These are phyloP conservation scores for Spisula subtruncata DNA, from an alignment of 2,888 invertebrate species.

Conservation along the genomic window DNA sequence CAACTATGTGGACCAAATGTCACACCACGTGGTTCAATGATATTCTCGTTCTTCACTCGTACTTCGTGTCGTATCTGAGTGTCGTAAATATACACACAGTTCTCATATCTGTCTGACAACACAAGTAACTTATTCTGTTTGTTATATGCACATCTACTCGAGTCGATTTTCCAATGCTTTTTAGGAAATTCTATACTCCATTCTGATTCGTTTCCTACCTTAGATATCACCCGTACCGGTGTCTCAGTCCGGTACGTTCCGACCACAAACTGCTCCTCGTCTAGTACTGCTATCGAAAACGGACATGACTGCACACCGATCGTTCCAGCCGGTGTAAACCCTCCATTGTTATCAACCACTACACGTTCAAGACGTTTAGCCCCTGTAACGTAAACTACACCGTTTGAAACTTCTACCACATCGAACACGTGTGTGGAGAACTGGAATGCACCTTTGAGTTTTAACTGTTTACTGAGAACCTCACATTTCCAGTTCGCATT, in stretches of 20 bases:
- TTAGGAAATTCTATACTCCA: conserved; percentile 29
- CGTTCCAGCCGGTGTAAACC: neutral
- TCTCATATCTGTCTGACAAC: conserved; percentile 16
- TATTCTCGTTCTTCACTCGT: conserved; percentile 31
- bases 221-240: conserved; percentile 22
- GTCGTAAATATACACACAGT: conserved; percentile 42
- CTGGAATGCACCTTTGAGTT: neutral
- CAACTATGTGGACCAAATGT: conserved; percentile 39
- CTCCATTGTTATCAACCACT: neutral
- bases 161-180: conserved; percentile 36
- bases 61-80: conserved; percentile 9
- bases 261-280: conserved; percentile 6
- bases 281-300: conserved; percentile 28
- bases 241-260: conserved; percentile 22
- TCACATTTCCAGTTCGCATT: conserved; percentile 34
- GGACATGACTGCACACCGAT: conserved; percentile 1
- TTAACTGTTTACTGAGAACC: neutral
- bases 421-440: conserved; percentile 26
- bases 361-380: conserved; percentile 34
- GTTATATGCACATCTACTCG: conserved; percentile 37
- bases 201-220: conserved; percentile 21
- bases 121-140: conserved; percentile 6
- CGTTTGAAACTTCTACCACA: conserved; percentile 2
- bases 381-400: conserved; percentile 14
- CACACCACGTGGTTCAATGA: conserved; percentile 33